Evolutionary conservation across 1,140 invertebrate genomes (phyloP).

Genomic region (Trinorchestia longiramus): DNA sequence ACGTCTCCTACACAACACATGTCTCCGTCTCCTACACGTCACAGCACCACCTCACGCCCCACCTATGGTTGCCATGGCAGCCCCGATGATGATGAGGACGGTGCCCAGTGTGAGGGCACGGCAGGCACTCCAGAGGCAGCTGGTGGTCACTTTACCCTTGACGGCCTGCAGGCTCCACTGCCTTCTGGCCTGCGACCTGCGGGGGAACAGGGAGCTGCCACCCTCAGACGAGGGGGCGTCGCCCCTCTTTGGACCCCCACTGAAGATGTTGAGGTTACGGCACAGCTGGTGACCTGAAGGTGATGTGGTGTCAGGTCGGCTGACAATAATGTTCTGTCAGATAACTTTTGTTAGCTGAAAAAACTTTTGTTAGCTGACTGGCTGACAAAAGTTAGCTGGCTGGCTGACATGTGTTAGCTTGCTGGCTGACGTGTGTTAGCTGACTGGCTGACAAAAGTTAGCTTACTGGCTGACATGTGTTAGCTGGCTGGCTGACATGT

Average conservation of each 20-base stretch:
- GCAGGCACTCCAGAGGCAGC: conserved; percentile 90
- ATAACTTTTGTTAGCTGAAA: too few species aligned
- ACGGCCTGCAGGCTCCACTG: conserved; percentile 75
- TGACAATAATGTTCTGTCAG: neutral
- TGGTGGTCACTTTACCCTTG: conserved; percentile 85
- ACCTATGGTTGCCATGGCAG: conserved; percentile 92
- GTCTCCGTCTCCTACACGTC: too few species aligned
- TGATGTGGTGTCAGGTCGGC: neutral
- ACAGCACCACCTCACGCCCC: conserved; percentile 67
- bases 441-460: too few species aligned
- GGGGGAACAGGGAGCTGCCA: conserved; percentile 56
- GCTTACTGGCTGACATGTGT: too few species aligned
- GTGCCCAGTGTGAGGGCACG: conserved; percentile 86
- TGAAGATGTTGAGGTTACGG: conserved; percentile 41
- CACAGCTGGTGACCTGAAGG: conserved; percentile 40
- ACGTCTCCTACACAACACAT: too few species aligned
- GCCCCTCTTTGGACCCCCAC: neutral
- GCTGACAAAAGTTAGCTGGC: too few species aligned
- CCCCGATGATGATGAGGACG: conserved; percentile 85
- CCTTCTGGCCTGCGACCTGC: conserved; percentile 61
- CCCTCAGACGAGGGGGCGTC: neutral
- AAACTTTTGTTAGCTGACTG: too few species aligned
- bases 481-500: too few species aligned
- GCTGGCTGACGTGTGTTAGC: too few species aligned
- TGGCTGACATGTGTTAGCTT: too few species aligned